These are phyloP conservation scores for Scaptomyza caliginosa DNA, from an alignment of 2,888 invertebrate genomes.

Conservation along the genomic window DNA sequence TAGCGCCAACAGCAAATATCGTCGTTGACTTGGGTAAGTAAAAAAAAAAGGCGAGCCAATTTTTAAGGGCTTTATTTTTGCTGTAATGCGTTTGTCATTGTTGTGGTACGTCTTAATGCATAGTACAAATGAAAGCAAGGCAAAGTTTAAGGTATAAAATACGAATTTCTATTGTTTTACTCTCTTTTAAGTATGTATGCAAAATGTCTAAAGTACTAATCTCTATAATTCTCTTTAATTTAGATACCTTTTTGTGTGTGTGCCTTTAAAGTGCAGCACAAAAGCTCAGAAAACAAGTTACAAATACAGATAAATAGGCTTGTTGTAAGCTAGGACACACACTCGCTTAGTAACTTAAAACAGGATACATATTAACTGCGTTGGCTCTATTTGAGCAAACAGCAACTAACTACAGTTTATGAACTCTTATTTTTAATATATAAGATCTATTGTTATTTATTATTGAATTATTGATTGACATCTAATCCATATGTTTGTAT, in stretches of 20 bases:
- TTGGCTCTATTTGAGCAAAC: conserved; percentile 51
- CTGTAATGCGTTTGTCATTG: too few species aligned
- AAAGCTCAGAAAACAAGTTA: conserved; percentile 51
- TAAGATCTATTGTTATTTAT: conserved; percentile 64
- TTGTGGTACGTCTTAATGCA: conserved; percentile 34
- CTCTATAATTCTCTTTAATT: conserved; percentile 77
- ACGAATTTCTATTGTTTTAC: conserved; percentile 19
- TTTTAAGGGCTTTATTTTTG: too few species aligned
- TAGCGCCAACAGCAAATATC: conserved; percentile 72
- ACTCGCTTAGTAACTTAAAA: conserved; percentile 68
- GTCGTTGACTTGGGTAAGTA: conserved; percentile 69
- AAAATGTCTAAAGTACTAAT: conserved; percentile 62
- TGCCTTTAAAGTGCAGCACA: conserved; percentile 60
- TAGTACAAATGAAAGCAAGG: conserved; percentile 20
- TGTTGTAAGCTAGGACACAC: conserved; percentile 67
- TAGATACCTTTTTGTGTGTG: conserved; percentile 76
- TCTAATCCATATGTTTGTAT: conserved; percentile 25
- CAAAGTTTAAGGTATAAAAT: conserved; percentile 48
- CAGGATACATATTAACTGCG: conserved; percentile 59
- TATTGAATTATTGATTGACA: conserved; percentile 35
- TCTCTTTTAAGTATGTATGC: conserved; percentile 20
- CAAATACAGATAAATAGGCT: conserved; percentile 58
- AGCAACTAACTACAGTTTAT: conserved; percentile 58
- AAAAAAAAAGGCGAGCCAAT: conserved; percentile 9
- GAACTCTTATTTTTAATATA: conserved; percentile 32